These are phyloP conservation scores for Cirrhinus molitorella DNA, from an alignment of 2,797 vertebrate genomes.

Conservation along the genomic window DNA sequence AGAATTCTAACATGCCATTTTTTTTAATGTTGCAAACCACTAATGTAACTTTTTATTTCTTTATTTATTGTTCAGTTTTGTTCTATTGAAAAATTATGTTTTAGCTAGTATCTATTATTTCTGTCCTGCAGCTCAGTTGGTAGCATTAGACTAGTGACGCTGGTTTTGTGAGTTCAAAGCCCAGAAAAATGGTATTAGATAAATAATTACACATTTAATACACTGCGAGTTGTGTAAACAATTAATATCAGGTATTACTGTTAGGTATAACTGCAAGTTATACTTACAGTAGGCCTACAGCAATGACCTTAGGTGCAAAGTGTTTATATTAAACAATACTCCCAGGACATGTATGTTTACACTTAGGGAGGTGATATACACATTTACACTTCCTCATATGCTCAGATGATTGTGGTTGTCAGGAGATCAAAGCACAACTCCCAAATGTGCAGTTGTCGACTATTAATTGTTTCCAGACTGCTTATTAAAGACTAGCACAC, in stretches of 20 bases:
- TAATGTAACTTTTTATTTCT: background rate
- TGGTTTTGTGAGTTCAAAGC: background rate
- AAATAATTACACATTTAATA: background rate
- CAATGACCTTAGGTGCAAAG: background rate
- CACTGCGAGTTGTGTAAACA: background rate
- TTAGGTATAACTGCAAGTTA: too few species aligned
- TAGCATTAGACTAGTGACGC: background rate
- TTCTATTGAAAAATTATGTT: background rate
- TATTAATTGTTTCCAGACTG: slow-evolving; percentile 32
- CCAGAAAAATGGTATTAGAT: background rate
- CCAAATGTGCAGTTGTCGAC: slow-evolving; percentile 16
- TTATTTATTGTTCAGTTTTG: background rate
- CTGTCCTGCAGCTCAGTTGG: background rate
- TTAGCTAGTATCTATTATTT: background rate
- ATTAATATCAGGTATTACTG: background rate
- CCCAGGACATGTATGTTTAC: slow-evolving; percentile 30
- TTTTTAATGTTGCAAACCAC: background rate
- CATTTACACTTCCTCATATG: background rate
- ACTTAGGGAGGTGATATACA: background rate
- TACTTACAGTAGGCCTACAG: background rate
- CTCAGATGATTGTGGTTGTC: background rate
- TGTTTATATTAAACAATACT: slow-evolving; percentile 29
- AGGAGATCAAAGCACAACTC: slow-evolving; percentile 30
- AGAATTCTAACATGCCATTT: background rate
- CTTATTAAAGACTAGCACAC: slow-evolving; percentile 5